phyloP scores from a whole-genome alignment of 2,797 vertebrate species.

The Poecilia wingei region DNA sequence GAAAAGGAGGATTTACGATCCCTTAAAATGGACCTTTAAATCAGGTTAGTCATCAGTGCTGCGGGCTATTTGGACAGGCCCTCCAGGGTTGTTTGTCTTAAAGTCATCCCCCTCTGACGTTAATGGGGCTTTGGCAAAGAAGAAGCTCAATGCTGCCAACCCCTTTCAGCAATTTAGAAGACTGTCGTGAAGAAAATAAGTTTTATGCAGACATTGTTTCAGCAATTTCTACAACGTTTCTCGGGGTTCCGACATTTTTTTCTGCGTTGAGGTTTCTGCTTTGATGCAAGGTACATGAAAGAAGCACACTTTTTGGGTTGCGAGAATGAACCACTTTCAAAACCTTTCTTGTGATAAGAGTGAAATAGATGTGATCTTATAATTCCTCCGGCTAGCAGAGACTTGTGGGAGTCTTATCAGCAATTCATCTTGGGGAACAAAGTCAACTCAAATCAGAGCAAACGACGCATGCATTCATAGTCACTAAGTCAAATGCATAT shows the following conservation, averaged over 20 bases:
- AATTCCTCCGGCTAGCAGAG: slow-evolving; percentile 46
- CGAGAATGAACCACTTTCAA: slow-evolving; percentile 26
- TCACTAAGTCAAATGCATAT: slow-evolving; percentile 14
- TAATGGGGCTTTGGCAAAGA: slow-evolving; percentile 46
- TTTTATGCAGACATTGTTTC: slow-evolving; percentile 12
- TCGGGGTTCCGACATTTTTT: slow-evolving; percentile 15
- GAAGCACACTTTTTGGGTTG: slow-evolving; percentile 32
- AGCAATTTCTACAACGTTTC: slow-evolving; percentile 20
- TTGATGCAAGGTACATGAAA: slow-evolving; percentile 28
- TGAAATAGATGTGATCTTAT: slow-evolving; percentile 42
- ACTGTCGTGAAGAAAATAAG: slow-evolving; percentile 19
- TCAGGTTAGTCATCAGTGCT: slow-evolving; percentile 66
- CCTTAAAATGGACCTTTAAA: slow-evolving; percentile 49
- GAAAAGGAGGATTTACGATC: slow-evolving; percentile 60
- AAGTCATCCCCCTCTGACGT: slow-evolving; percentile 64
- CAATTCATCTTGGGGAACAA: slow-evolving; percentile 51
- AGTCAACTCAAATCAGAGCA: slow-evolving; percentile 34
- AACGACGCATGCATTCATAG: slow-evolving; percentile 3
- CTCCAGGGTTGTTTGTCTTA: slow-evolving; percentile 54
- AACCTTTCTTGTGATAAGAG: slow-evolving; percentile 42
- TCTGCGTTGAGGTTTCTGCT: slow-evolving; percentile 27
- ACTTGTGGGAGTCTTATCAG: slow-evolving; percentile 37
- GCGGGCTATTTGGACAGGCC: slow-evolving; percentile 43
- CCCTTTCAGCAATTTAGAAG: slow-evolving; percentile 29
- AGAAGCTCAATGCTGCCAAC: slow-evolving; percentile 8